These are phyloP conservation scores for Lumbricus terrestris DNA, from an alignment of 2,888 invertebrate genomes.

Conservation along the genomic window DNA sequence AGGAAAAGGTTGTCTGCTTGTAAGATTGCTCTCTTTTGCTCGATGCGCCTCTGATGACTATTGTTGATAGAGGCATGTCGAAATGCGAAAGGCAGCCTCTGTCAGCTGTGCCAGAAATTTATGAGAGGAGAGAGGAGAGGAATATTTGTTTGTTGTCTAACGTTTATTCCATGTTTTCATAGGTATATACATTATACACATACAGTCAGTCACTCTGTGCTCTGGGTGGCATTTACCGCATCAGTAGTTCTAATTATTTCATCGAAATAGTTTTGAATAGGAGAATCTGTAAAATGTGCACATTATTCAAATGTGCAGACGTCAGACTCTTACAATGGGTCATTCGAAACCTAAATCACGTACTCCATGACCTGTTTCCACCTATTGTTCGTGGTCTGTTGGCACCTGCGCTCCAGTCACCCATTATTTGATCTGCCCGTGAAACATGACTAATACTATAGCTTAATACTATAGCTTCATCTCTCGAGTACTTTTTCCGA, in stretches of 20 bases:
- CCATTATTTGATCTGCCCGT: too few relatives aligned
- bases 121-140: background rate
- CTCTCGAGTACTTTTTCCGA: too few relatives aligned
- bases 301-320: background rate
- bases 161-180: background rate
- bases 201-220: background rate
- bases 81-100: background rate
- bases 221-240: background rate
- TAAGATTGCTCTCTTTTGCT: background rate
- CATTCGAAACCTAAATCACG: too few relatives aligned
- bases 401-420: too few relatives aligned
- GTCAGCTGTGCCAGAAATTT: background rate
- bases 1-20: background rate
- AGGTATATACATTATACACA: background rate
- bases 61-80: background rate
- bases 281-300: background rate
- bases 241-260: background rate
- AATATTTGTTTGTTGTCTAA: background rate
- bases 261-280: background rate
- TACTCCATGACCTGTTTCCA: too few relatives aligned
- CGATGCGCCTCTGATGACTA: background rate
- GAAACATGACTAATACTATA: too few relatives aligned
- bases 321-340: too few relatives aligned
- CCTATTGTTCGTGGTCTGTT: too few relatives aligned
- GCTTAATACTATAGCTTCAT: too few relatives aligned